These are phyloP conservation scores for Sinocyclocheilus anshuiensis DNA, from an alignment of 2,113 vertebrate genomes.

Conservation along the genomic window DNA sequence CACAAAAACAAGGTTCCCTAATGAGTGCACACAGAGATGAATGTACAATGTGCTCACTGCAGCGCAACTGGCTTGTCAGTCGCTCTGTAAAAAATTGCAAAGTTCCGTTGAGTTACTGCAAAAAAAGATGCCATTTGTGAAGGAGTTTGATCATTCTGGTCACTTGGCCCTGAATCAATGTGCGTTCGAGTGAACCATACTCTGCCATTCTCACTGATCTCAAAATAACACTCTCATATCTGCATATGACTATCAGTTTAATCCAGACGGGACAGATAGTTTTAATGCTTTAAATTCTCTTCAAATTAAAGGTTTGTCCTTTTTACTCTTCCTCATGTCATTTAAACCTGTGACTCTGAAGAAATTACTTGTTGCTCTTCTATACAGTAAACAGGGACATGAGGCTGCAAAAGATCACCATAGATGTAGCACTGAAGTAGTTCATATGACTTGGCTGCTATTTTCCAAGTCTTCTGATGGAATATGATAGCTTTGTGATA, in stretches of 20 bases:
- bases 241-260: background rate
- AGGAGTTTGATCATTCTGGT: conserved; percentile 53
- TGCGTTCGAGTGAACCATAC: conserved; percentile 47
- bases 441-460: background rate
- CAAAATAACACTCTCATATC: background rate
- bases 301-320: no score
- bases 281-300: background rate
- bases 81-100: conserved; percentile 58
- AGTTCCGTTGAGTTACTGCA: conserved; percentile 50
- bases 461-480: background rate
- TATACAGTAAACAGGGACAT: no score
- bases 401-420: no score
- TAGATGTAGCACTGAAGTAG: background rate
- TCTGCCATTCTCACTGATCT: background rate
- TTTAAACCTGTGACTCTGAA: no score
- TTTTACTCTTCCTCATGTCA: background rate
- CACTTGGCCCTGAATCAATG: conserved; percentile 60
- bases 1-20: conserved; percentile 25
- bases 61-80: background rate
- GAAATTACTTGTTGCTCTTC: no score
- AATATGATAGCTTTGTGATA: background rate
- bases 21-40: conserved; percentile 29
- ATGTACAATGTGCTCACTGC: conserved; percentile 62
- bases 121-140: conserved; percentile 67
- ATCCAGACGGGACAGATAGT: background rate